phyloP scores from a whole-genome alignment of 2,797 vertebrate genomes.

The Botia almorhae region DNA sequence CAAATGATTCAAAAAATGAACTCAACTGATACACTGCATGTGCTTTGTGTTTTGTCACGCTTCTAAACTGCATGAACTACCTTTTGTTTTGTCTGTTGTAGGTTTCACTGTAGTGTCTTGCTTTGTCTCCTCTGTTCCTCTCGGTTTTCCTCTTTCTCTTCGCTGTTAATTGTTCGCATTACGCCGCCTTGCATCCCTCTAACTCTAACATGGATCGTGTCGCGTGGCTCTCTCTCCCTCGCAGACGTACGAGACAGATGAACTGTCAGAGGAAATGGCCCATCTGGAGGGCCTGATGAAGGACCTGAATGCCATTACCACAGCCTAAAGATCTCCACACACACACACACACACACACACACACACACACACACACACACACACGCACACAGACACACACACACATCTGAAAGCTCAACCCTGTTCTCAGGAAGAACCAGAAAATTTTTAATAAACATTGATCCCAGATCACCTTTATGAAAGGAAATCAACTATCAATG shows the following conservation, averaged over 20 bases:
- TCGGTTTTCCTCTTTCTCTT: not conserved
- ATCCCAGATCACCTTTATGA: slow-evolving; percentile 31
- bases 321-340: slow-evolving; percentile 79
- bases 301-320: slow-evolving; percentile 99
- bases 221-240: slow-evolving; percentile 47
- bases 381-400: not conserved
- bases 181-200: slow-evolving; percentile 62
- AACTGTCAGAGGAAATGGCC: slow-evolving; percentile 99
- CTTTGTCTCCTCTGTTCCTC: not conserved
- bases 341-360: not conserved
- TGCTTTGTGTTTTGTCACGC: not conserved
- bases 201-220: slow-evolving; percentile 53
- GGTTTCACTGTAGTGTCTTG: slow-evolving; percentile 22
- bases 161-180: slow-evolving; percentile 20
- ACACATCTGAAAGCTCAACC: slow-evolving; percentile 60
- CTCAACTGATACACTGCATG: not conserved
- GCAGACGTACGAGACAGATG: slow-evolving; percentile 94
- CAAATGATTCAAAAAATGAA: slow-evolving; percentile 30
- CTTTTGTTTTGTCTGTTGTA: not conserved
- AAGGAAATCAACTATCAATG: slow-evolving; percentile 66
- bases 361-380: not conserved
- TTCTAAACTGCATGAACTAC: slow-evolving; percentile 9
- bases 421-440: slow-evolving; percentile 80
- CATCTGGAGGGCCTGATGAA: slow-evolving; percentile 99
- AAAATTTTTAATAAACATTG: slow-evolving; percentile 54